Conservation (phyloP, 2,888 invertebrate species). For the Choreutis nemorana region DNA sequence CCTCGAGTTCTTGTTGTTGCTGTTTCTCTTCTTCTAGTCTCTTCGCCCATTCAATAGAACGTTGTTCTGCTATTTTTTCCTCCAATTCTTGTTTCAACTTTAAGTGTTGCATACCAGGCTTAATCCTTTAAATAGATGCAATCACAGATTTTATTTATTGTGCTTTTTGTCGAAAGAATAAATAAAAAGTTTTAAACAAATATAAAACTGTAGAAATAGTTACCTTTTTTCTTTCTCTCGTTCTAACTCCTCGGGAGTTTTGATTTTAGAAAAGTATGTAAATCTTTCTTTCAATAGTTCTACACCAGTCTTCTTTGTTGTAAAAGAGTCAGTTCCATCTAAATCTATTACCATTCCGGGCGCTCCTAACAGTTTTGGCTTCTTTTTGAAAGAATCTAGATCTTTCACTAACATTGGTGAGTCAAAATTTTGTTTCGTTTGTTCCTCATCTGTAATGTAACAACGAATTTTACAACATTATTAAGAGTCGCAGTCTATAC, state of each 20-base stretch:
- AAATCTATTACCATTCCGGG: slow-evolving; percentile 59
- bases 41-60: slow-evolving; percentile 75
- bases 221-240: slow-evolving; percentile 67
- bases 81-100: slow-evolving; percentile 76
- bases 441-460: not conserved
- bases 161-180: slow-evolving; percentile 2
- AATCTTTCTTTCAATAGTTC: slow-evolving; percentile 76
- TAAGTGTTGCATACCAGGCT: slow-evolving; percentile 76
- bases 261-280: slow-evolving; percentile 69
- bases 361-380: slow-evolving; percentile 56
- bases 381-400: slow-evolving; percentile 17
- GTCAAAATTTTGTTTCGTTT: slow-evolving; percentile 1
- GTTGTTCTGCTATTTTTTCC: slow-evolving; percentile 73
- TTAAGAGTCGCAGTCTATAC: no score
- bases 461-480: slow-evolving; percentile 1
- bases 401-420: slow-evolving; percentile 24
- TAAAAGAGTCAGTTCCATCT: slow-evolving; percentile 21
- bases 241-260: slow-evolving; percentile 58
- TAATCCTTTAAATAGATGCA: slow-evolving; percentile 28
- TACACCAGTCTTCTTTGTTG: slow-evolving; percentile 61
- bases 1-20: slow-evolving; percentile 43
- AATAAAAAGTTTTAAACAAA: slow-evolving; percentile 6
- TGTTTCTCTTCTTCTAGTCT: slow-evolving; percentile 61
- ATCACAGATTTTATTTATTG: no score
- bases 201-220: slow-evolving; percentile 13